Percentiles rank a stretch among this genome's conserved stretches.
Conservation (phyloP, 2,888 invertebrate species). For the Pheosia tremula region DNA sequence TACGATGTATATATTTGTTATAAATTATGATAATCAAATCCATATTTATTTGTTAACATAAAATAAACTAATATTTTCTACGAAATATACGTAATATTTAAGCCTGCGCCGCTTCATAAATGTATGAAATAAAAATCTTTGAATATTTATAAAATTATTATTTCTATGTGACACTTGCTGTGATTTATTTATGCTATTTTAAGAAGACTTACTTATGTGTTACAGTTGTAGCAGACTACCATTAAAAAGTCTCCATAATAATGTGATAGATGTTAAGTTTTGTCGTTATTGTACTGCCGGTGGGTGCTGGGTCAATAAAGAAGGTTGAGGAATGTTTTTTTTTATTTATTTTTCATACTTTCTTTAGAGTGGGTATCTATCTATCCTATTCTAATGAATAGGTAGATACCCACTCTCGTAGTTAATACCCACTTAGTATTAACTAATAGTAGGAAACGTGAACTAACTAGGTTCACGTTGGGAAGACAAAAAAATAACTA, state of each 20-base stretch:
- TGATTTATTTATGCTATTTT: constrained; percentile 19
- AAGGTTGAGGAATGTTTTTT: constrained; percentile 63
- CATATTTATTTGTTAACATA: no score
- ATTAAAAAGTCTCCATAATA: no score
- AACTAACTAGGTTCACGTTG: no score
- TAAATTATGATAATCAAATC: no score
- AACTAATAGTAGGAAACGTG: no score
- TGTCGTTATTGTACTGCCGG: constrained; percentile 57
- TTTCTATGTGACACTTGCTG: constrained; percentile 60
- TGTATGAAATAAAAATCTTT: neutral
- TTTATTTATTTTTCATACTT: constrained; percentile 18
- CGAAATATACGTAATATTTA: neutral
- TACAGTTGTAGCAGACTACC: no score
- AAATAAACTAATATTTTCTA: neutral
- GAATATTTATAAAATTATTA: constrained; percentile 16
- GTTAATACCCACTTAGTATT: no score
- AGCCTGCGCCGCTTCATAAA: neutral
- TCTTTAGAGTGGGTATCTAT: no score
- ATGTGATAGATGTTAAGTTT: constrained; percentile 67
- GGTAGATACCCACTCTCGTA: no score
- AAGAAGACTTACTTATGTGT: no score
- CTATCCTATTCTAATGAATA: neutral
- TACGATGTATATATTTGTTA: no score
- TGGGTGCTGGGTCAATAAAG: constrained; percentile 76
- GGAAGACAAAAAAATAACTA: no score